Base-by-base conservation (phyloP, 2,113 vertebrate genomes). In the Aspidoscelis tigris region DNA sequence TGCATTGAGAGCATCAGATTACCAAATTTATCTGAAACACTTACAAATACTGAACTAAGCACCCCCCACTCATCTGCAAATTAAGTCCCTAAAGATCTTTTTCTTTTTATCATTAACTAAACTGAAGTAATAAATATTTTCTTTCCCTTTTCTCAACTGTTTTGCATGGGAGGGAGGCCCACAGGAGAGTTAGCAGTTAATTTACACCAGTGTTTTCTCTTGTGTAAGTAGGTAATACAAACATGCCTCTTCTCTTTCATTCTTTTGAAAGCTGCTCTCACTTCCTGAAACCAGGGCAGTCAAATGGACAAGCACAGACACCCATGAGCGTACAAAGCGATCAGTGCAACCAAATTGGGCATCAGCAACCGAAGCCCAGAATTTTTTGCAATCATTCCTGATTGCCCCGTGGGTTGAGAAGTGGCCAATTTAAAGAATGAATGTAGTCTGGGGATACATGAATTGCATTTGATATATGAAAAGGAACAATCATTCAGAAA, bases 71-170 rank as follows among this genome's bases (percentile, higher is more conserved):
- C 76, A 87, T 76, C 87, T 89, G 83, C 90, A 93, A 92, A 93
- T 93, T 89, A 92, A 93, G 87, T 89, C 92, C 90, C 92, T 87
- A 86, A 78, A 93, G 90, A 93, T 91, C 77, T 55, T 90, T 89
- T 91, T 89, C 16, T 16, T 44, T 44, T 66, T 74, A 74, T 80
- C 78, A 66, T 86, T 84, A 78, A 90, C 89, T 88, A 85, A 55
- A 44, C 70, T 81, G 68, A 91, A 86, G 81, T 80, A 90, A 91
- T 88, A 90, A 90, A 91, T 93, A 87, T 69, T 75, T 92, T 87
- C 91, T 85, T 84, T 92, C 88, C 11, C 2, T 89, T 90, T 88
- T 72, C 81, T 88, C 80, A 89, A 92, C 55, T 73, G 82, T 91
- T 92, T 93, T 87, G 92, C 90, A 92, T 91, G 91, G 89, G 89